Evolutionary conservation across 2,888 invertebrate genomes (phyloP).

Genomic region (Atherix ibis): DNA sequence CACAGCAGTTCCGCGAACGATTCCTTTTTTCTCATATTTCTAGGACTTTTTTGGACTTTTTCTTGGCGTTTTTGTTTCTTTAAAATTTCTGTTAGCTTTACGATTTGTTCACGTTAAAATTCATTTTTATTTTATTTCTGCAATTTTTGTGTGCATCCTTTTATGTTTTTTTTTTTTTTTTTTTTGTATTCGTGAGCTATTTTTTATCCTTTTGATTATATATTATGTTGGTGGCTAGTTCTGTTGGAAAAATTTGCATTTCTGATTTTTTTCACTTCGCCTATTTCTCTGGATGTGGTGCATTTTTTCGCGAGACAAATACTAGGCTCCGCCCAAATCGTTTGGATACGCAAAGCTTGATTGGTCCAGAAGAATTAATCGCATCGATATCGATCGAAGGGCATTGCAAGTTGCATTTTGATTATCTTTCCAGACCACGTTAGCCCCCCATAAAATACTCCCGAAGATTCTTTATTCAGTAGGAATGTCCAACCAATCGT

Average conservation of each 20-base stretch:
- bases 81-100: too few relatives aligned
- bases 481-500: constrained; percentile 8
- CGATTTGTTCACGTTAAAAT: constrained; percentile 2
- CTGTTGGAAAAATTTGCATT: constrained; percentile 13
- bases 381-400: constrained; percentile 14
- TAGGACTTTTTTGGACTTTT: neutral
- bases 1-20: constrained; percentile 10
- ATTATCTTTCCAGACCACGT: constrained; percentile 4
- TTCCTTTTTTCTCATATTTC: constrained; percentile 1
- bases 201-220: too few relatives aligned
- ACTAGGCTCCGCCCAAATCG: constrained; percentile 15
- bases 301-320: constrained; percentile 12
- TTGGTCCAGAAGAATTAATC: constrained; percentile 17
- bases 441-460: neutral
- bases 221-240: constrained; percentile 8
- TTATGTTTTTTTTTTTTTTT: constrained; percentile 4
- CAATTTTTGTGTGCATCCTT: constrained; percentile 4
- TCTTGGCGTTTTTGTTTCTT: neutral
- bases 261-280: constrained; percentile 11
- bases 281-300: constrained; percentile 10
- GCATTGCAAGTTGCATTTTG: constrained; percentile 14
- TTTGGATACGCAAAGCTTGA: constrained; percentile 16
- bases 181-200: neutral
- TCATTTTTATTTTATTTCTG: constrained; percentile 5
- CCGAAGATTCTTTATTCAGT: too few relatives aligned